Evolutionary conservation across 2,888 invertebrate genomes (phyloP).

Genomic region (Hypsopygia costalis): DNA sequence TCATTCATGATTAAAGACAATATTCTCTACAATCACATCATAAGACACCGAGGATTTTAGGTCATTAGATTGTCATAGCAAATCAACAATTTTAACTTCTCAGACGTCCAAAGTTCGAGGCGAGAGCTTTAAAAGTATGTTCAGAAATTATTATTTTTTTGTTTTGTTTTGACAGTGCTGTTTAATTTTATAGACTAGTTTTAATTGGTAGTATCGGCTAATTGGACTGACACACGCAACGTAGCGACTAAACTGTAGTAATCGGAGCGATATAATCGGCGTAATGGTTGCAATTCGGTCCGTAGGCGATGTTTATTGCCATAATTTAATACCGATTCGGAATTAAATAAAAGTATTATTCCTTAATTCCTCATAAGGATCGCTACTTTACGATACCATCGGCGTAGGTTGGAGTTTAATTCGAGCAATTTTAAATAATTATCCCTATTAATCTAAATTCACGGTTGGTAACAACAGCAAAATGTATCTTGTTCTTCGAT

Average conservation of each 20-base stretch:
- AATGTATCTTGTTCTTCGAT: no score
- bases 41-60: background rate
- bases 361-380: constrained; percentile 12
- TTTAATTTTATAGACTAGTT: constrained; percentile 43
- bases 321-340: constrained; percentile 54
- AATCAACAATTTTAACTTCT: background rate
- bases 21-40: background rate
- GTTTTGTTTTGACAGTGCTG: constrained; percentile 25
- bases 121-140: background rate
- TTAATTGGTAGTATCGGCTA: constrained; percentile 49
- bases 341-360: constrained; percentile 31
- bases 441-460: background rate
- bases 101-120: constrained; percentile 1
- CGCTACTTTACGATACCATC: constrained; percentile 6
- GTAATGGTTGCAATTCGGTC: constrained; percentile 48
- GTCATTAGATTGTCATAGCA: background rate
- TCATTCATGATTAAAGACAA: background rate
- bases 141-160: constrained; percentile 1
- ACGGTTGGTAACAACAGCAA: no score
- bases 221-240: constrained; percentile 57
- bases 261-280: constrained; percentile 50
- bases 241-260: constrained; percentile 59
- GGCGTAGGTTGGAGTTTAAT: background rate
- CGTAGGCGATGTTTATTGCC: constrained; percentile 60
- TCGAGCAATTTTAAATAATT: constrained; percentile 2